Base-by-base conservation (phyloP, 1,140 invertebrate species). In the Gonioctena quinquepunctata region DNA sequence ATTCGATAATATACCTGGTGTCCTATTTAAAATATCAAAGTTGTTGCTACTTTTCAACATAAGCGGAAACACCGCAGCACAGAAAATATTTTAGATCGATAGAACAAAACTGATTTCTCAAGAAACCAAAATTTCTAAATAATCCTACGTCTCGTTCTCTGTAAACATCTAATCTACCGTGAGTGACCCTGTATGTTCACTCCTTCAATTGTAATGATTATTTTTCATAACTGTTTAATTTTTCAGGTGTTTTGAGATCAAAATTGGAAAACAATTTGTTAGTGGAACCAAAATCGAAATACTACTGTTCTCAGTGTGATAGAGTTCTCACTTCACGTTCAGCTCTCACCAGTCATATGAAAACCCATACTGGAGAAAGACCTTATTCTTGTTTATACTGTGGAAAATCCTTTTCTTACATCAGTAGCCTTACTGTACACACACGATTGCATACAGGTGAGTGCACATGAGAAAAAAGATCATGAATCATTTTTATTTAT, bases 301-400 rank as follows among this genome's bases (percentile, higher is more conserved):
- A 42, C 33, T 42, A 42, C 33, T 27, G 33, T 13, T 23, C 50
- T n/a, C 25, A n/a, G 2, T 66, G 63, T 52, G 63, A 66, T 18
- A 48, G 63, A 54, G 48, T 54, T 16, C n/a, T 66, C 27, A 66
- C 48, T 54, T 66, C 63, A 7, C 19, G 18, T 11, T 25, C 18
- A 1, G 63, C 63, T 18, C 23, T 66, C 11, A 26, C 16, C 18
- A 54, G 22, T 21, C 63, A 66, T 27, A 66, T 54, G 49, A 66
- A 54, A 27, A 66, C 63, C 13, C 63, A 66, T 25, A 66, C 63
- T 28, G 63, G 63, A 5, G 63, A 27, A 18, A 66, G 25, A 27
- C 63, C 63, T 0, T 66, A 18, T 52, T 49, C 33, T 4, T 66
- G 63, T 19, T 8, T 22, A 3, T 49, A 54, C 25, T 66, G 63